Evolutionary conservation across 2,888 invertebrate genomes (phyloP), one percentile per base, ranked within the genome.

Genomic region (Gasteruption jaculator): DNA sequence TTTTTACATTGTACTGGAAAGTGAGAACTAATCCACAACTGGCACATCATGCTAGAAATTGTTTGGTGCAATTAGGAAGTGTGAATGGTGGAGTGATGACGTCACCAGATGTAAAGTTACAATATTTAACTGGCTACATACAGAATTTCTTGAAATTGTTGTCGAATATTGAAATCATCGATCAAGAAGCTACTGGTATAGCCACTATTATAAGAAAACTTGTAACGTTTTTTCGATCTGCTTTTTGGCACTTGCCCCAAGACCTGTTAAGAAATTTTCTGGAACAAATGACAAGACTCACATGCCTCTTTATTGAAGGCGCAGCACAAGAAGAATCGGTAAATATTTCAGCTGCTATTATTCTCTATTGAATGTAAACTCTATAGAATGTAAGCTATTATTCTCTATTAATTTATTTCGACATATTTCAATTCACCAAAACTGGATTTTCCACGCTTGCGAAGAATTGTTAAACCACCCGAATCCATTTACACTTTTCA

Each of bases 1-100:
- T 91, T 73, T 91, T 90, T 64, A 83, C 84, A 63, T 74, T 87
- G 22, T 91, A 91, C 69, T 82, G 85, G 77, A 86, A 87, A 73
- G 84, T 91, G 4, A 77, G 91, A 32, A 78, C 80, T 30, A 81
- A 84, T 61, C 82, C 84, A 15, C 81, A 85, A 30, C 74, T 91
- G 55, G 80, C 85, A 6, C 85, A 85, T 63, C 85, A 86, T 47
- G 85, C 89, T 1, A 71, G 92, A 42, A 85, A 81, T 38, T 91
- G 92, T 68, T 74, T 94, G 31, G 84, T 86, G 7, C 92, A 92
- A 65, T 72, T 93, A 43, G 82, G 85, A 0, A 81, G 83, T 11
- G 65, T 87, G 20, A 80, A 78, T 61, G 85, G 85, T 4, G 70
- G 72, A 3, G 69, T 83, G 5, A 67, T 81, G 43, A 56, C 71